Evolutionary conservation across 2,888 invertebrate species (phyloP).

Genomic region (Eupithecia dodoneata): DNA sequence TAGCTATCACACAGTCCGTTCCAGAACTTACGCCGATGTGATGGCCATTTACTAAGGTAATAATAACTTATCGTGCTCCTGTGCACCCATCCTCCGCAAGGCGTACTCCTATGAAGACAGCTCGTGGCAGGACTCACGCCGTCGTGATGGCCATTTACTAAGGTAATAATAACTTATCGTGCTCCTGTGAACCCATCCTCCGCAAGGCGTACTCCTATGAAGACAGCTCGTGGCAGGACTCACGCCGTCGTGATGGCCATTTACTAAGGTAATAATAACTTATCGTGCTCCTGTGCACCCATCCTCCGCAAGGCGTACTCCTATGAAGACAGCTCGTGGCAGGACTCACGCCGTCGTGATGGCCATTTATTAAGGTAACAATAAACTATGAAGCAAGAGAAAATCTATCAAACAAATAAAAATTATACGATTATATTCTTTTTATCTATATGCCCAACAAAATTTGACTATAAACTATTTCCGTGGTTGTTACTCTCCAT

Average conservation of each 20-base stretch:
- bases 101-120: conserved; percentile 98
- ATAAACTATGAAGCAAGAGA: conserved; percentile 87
- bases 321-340: conserved; percentile 98
- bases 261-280: conserved; percentile 88
- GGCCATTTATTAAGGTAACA: conserved; percentile 93
- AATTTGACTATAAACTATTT: not conserved
- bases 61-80: conserved; percentile 92
- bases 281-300: conserved; percentile 98
- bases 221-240: conserved; percentile 97
- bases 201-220: conserved; percentile 98
- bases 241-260: conserved; percentile 92
- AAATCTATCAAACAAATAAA: not conserved
- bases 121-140: conserved; percentile 95
- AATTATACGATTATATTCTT: too few species aligned
- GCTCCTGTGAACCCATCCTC: conserved; percentile 98
- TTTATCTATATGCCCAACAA: not conserved
- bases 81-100: conserved; percentile 98
- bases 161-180: conserved; percentile 90
- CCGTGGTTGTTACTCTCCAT: not conserved
- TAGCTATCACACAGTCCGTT: conserved; percentile 97
- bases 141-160: conserved; percentile 94
- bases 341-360: conserved; percentile 92
- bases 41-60: conserved; percentile 94
- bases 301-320: conserved; percentile 98
- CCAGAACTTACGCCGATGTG: conserved; percentile 93